Conservation (phyloP, 2,888 invertebrate genomes). For the Cerceris rybyensis region DNA sequence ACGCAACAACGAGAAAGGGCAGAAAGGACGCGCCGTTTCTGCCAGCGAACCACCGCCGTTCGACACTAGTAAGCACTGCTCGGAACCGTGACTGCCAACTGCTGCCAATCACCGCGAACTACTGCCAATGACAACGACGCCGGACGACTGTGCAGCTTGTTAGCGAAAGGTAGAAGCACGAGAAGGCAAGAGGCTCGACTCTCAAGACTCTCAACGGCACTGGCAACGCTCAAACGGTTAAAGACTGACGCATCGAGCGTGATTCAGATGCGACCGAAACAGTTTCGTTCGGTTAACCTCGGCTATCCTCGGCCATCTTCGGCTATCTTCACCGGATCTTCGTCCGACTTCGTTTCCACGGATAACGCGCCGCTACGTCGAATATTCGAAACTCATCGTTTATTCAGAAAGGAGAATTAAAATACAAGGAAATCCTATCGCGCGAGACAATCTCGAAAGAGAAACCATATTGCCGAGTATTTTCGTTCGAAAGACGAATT, state of each 20-base stretch:
- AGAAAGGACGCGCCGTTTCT: too few species aligned
- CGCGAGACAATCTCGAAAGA: too few species aligned
- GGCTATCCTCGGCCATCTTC: slow-evolving; percentile 19
- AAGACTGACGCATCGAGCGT: slow-evolving; percentile 28
- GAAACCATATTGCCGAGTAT: not conserved
- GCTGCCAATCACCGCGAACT: too few species aligned
- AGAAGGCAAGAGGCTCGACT: not conserved
- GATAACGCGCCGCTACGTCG: not conserved
- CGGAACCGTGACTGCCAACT: too few species aligned
- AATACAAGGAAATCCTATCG: not conserved
- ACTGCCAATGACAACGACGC: too few species aligned
- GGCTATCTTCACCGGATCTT: not conserved
- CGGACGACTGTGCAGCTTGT: too few species aligned
- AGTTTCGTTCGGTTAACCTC: slow-evolving; percentile 42
- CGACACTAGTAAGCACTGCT: too few species aligned
- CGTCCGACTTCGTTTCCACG: not conserved
- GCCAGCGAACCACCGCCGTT: too few species aligned
- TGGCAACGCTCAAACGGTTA: slow-evolving; percentile 9
- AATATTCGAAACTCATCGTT: slow-evolving; percentile 15
- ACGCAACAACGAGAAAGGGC: not conserved
- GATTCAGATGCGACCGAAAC: slow-evolving; percentile 29
- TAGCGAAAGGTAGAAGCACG: too few species aligned
- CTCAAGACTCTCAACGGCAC: not conserved
- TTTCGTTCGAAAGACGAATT: not conserved
- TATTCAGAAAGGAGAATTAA: not conserved